Conservation (phyloP, 2,113 vertebrate genomes). For the Fregetta grallaria region DNA sequence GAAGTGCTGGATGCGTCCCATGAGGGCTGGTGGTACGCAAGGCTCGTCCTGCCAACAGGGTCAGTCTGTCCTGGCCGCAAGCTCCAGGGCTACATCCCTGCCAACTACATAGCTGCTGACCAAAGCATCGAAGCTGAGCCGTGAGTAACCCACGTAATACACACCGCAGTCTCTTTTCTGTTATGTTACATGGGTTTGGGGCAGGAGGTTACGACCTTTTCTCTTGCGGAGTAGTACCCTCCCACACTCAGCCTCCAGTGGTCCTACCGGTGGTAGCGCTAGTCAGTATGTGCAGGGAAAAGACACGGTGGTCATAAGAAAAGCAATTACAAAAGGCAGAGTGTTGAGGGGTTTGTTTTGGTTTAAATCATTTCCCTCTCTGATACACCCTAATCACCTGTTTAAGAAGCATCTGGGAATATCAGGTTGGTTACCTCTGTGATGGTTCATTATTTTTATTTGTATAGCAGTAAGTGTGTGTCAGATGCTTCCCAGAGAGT, state of each 20-base stretch:
- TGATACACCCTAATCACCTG: neutral
- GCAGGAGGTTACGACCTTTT: neutral
- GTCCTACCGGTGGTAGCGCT: neutral
- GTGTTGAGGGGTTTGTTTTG: neutral
- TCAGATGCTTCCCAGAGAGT: neutral
- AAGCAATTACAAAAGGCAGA: neutral
- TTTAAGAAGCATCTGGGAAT: constrained; percentile 1
- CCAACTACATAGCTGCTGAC: constrained; percentile 89
- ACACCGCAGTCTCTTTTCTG: neutral
- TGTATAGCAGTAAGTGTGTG: neutral
- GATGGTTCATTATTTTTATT: neutral
- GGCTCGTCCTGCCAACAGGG: constrained; percentile 73
- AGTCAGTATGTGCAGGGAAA: neutral
- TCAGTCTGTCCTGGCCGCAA: constrained; percentile 10
- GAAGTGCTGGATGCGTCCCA: constrained; percentile 75
- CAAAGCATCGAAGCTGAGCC: constrained; percentile 87
- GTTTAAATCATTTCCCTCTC: neutral
- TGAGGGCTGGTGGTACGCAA: constrained; percentile 88
- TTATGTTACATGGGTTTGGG: neutral
- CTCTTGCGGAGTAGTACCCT: neutral
- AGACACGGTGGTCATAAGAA: neutral
- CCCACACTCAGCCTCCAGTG: neutral
- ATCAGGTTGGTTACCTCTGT: neutral
- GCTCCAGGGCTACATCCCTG: constrained; percentile 86
- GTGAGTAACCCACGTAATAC: constrained; percentile 73